A percentile compares a stretch with the other conserved stretches of the same genome.
These are phyloP conservation scores for Dicyrtomina minuta DNA, from an alignment of 2,888 invertebrate genomes.

Conservation along the genomic window DNA sequence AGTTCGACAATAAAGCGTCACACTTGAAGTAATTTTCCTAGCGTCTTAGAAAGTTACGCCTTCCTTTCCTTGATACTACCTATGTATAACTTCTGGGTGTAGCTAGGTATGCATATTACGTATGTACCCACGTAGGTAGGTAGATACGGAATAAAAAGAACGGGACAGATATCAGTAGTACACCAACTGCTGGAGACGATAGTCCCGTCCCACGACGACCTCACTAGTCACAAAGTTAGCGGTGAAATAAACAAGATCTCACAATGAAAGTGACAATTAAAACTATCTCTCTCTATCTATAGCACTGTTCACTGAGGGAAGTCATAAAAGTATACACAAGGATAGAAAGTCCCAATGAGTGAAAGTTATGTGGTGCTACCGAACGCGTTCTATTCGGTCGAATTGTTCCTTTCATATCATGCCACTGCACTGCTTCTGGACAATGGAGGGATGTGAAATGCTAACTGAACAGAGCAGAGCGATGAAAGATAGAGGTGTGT, in stretches of 20 bases:
- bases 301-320: constrained; percentile 3
- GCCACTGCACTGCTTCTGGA: background rate
- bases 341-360: constrained; percentile 11
- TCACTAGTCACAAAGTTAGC: constrained; percentile 2
- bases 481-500: too few relatives aligned
- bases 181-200: background rate
- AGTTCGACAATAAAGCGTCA: background rate
- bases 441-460: background rate
- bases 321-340: constrained; percentile 13
- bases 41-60: background rate
- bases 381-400: background rate
- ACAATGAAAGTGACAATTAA: constrained; percentile 31
- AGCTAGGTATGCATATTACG: background rate
- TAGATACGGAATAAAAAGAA: background rate
- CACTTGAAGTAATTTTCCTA: background rate
- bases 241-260: constrained; percentile 27
- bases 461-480: too few relatives aligned
- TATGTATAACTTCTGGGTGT: too few relatives aligned
- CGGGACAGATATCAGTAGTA: background rate
- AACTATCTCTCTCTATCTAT: too few relatives aligned
- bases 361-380: constrained; percentile 24
- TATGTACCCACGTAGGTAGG: background rate
- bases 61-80: background rate
- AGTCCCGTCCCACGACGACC: background rate
- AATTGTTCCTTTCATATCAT: constrained; percentile 4